Evolutionary conservation across 2,888 invertebrate species (phyloP), one percentile per base, ranked within the genome.

Genomic region (Craniophora ligustri): DNA sequence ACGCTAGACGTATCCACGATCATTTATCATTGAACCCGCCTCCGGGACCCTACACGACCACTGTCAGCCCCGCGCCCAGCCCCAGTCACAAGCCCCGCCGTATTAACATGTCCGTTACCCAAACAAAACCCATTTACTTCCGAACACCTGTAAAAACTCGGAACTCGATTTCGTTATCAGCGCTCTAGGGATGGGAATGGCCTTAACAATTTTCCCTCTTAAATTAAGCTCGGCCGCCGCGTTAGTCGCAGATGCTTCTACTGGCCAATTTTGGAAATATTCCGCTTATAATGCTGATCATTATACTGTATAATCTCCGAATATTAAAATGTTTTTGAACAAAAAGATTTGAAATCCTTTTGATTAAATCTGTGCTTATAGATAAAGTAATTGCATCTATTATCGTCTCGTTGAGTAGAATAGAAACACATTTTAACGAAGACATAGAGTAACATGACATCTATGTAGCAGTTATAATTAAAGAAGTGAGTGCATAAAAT

Each of bases 161-260:
- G 23, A 67, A 72, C 59, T 71, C 62, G 48, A 62, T 69, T 71
- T 59, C 62, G 67, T 74, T 73, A 75, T 74, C 72, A 72, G 58
- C 57, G 67, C 61, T 65, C 49, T 34, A 62, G 62, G 47, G 46
- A 48, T 57, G 61, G 18, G 64, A 69, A 76, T 75, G 57, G 55
- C 67, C 66, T 63, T 46, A 66, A 75, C 76, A 74, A 76, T 74
- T 70, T 75, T 67, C 72, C 51, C 39, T 42, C 42, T 58, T 70
- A 78, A 81, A 82, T 78, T 70, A 68, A 72, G 68, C 63, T 31
- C 16, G 46, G 62, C 59, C 51, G 47, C 62, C n/a, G 64, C 69
- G 71, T 71, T 72, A 60, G 67, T 59, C 72, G 58, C 81, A 80
- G 78, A 76, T 82, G 78, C 62, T 76, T 67, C 58, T 56, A 44